Conservation (phyloP, 2,113 vertebrate genomes). For the Leptosomus discolor region DNA sequence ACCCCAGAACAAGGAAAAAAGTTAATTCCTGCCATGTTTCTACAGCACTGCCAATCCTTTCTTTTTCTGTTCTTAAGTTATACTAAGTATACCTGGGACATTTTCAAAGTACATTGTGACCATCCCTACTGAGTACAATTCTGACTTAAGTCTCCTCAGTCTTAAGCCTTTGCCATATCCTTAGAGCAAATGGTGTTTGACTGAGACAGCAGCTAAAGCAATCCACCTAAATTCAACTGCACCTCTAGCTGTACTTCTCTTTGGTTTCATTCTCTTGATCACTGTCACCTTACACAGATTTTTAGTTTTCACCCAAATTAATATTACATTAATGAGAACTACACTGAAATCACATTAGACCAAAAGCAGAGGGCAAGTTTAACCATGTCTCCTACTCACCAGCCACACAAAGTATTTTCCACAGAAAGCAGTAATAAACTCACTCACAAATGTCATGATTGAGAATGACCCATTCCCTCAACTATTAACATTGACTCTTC, state of each 20-base stretch:
- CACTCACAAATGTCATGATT: neutral
- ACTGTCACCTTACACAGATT: neutral
- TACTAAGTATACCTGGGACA: neutral
- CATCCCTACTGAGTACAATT: neutral
- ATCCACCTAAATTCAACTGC: neutral
- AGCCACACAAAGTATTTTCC: neutral
- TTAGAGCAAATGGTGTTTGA: neutral
- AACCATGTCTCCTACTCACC: neutral
- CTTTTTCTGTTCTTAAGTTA: neutral
- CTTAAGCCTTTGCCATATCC: neutral
- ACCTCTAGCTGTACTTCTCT: neutral
- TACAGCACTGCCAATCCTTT: neutral
- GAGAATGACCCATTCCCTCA: neutral
- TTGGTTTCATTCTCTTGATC: neutral
- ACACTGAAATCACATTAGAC: neutral
- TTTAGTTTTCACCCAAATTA: neutral
- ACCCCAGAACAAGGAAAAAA: neutral
- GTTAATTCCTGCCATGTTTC: neutral
- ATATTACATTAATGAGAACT: neutral
- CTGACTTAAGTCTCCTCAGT: neutral
- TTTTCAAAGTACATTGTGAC: neutral
- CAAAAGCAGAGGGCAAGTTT: constrained; percentile 35
- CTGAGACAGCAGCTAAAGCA: neutral
- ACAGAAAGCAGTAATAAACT: neutral
- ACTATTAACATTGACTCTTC: constrained; percentile 1